phyloP scores from a whole-genome alignment of 2,113 vertebrate genomes.

The Harpagus bidentatus region DNA sequence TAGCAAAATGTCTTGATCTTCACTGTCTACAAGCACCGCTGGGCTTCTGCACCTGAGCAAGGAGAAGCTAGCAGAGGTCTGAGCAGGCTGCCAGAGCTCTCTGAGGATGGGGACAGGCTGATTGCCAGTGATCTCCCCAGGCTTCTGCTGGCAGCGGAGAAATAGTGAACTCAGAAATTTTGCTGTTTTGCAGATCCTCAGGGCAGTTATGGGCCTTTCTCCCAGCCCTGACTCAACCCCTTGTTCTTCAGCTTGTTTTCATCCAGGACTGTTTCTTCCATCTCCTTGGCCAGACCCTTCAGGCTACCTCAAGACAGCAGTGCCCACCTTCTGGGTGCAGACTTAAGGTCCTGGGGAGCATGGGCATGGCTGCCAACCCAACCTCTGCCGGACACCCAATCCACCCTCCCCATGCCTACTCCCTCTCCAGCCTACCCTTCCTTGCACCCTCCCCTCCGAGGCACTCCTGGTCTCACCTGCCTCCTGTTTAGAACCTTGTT shows the following conservation, averaged over 20 bases:
- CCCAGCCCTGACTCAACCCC: neutral
- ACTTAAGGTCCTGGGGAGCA: neutral
- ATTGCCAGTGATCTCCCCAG: neutral
- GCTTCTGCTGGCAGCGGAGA: neutral
- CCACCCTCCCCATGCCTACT: accelerated
- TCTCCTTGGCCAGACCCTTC: neutral
- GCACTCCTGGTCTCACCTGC: accelerated
- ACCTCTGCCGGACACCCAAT: neutral
- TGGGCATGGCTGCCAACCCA: neutral
- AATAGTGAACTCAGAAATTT: neutral
- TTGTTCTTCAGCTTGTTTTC: neutral
- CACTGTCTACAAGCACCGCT: accelerated
- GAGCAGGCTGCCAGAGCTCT: neutral
- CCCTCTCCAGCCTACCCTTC: neutral
- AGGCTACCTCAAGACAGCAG: neutral
- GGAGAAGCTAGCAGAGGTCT: neutral
- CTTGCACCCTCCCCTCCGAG: neutral
- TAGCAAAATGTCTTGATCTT: neutral
- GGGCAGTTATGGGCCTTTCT: neutral
- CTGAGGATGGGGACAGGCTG: neutral
- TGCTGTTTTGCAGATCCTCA: neutral
- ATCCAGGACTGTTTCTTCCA: neutral
- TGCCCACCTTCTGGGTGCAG: neutral
- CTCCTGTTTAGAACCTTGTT: neutral
- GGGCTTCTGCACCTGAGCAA: neutral